Evolutionary conservation across 2,888 invertebrate species (phyloP), one percentile per base, ranked within the genome.

Genomic region (Parnassius apollo): DNA sequence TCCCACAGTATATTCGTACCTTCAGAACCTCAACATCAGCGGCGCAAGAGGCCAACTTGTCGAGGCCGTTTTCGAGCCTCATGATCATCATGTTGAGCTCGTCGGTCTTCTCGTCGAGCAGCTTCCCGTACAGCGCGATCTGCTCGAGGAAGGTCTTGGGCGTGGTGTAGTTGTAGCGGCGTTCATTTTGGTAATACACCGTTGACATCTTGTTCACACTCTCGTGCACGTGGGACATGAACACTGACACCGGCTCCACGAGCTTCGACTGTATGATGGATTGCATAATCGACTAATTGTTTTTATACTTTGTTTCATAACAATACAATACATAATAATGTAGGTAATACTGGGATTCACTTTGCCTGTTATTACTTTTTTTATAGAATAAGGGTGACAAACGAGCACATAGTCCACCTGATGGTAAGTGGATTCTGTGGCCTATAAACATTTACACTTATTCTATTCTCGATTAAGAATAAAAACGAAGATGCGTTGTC

Each of bases 141-240:
- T 98, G 96, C 80, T 98, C 98, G 55, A 99, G 88, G 88, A 98
- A 99, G 0, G 97, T 96, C 89, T 99, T 99, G 0, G 98, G 98
- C 0, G 98, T 99, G 0, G 98, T 98, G 83, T 98, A 98, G 84
- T 98, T 98, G 86, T 97, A 98, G 4, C 98, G 93, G 50, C 95
- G 94, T 73, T 98, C 98, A 78, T 97, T 98, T 70, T 93, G 91
- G 68, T 96, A 92, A 84, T 98, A 98, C 7, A 93, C 82, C 2
- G 94, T 91, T 0, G 98, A 98, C 91, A 97, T 96, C 53, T 95
- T 94, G 78, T 98, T 98, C 1, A 98, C 98, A 42, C 96, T 95
- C 64, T 94, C 94, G 79, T 99, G 98, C 0, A 96, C 97, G 77
- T 94, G 96, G 0, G 98, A 96, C 98, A 98, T 98, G 81, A 98